Evolutionary conservation across 2,797 vertebrate genomes (phyloP).

Genomic region (Bovichtus diacanthus): DNA sequence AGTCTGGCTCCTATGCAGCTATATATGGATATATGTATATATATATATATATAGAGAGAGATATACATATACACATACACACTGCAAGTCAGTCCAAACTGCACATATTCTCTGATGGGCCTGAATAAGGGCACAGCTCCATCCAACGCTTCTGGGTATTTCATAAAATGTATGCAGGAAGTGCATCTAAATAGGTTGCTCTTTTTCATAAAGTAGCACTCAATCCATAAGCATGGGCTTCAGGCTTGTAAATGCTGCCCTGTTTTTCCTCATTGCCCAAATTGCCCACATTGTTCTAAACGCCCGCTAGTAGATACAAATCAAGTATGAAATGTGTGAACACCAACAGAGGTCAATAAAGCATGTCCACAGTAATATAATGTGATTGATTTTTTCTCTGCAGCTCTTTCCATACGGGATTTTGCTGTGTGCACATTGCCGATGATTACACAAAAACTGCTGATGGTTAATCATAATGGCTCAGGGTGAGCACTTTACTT

Average conservation of each 20-base stretch:
- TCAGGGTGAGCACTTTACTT: constrained; percentile 82
- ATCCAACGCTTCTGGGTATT: constrained; percentile 56
- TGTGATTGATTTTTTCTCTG: constrained; percentile 84
- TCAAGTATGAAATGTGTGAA: constrained; percentile 83
- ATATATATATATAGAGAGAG: neutral
- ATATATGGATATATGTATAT: constrained; percentile 3
- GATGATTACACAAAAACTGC: constrained; percentile 85
- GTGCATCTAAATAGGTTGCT: constrained; percentile 77
- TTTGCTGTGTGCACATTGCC: constrained; percentile 73
- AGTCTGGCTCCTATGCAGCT: constrained; percentile 43
- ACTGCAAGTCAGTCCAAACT: constrained; percentile 44
- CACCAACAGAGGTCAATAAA: constrained; percentile 85
- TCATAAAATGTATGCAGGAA: constrained; percentile 75
- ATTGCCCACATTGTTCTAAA: constrained; percentile 84
- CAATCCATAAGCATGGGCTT: constrained; percentile 76
- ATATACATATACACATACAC: constrained; percentile 10
- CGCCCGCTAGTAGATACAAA: constrained; percentile 82
- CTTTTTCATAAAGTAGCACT: constrained; percentile 79
- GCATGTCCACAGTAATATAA: constrained; percentile 84
- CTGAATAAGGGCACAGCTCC: constrained; percentile 55
- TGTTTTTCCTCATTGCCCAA: constrained; percentile 80
- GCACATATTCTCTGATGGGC: constrained; percentile 50
- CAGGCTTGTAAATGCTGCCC: constrained; percentile 74
- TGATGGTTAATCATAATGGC: constrained; percentile 86
- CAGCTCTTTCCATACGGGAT: constrained; percentile 74